phyloP scores from a whole-genome alignment of 2,888 invertebrate species.

The Abrostola tripartita region DNA sequence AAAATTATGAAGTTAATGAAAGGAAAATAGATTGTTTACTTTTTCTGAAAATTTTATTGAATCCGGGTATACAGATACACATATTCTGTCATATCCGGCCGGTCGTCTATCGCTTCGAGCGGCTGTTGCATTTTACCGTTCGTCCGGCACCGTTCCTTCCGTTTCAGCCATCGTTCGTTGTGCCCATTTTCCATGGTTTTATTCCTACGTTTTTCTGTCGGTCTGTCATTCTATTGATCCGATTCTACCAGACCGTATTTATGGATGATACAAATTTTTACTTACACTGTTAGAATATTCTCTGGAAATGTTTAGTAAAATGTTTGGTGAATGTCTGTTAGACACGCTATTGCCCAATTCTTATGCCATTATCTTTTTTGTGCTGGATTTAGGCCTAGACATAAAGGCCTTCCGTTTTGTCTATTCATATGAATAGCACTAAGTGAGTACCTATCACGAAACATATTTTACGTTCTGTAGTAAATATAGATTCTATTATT shows the following conservation, averaged over 20 bases:
- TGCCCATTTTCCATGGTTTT: slow-evolving; percentile 21
- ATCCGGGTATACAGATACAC: slow-evolving; percentile 9
- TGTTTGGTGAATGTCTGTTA: slow-evolving; percentile 31
- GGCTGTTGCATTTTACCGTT: slow-evolving; percentile 45
- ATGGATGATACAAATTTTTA: slow-evolving; percentile 9
- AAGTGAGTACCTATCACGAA: not conserved
- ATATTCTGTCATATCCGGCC: slow-evolving; percentile 44
- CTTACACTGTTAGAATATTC: slow-evolving; percentile 9
- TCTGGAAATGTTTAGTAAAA: slow-evolving; percentile 16
- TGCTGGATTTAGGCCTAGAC: slow-evolving; percentile 12
- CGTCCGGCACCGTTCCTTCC: slow-evolving; percentile 39
- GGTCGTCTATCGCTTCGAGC: slow-evolving; percentile 19
- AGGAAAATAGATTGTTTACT: no score
- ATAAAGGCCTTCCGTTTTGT: not conserved
- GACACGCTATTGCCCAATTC: slow-evolving; percentile 45
- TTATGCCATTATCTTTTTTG: slow-evolving; percentile 27
- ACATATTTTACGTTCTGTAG: not conserved
- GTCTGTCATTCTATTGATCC: slow-evolving; percentile 20
- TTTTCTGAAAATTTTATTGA: no score
- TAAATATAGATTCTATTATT: no score
- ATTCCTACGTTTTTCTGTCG: slow-evolving; percentile 20
- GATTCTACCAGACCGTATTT: slow-evolving; percentile 14
- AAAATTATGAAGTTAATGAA: no score
- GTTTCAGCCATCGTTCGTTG: slow-evolving; percentile 34
- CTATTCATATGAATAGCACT: not conserved